Evolutionary conservation across 2,888 invertebrate genomes (phyloP), one percentile per base, ranked within the genome.

Genomic region (Microctonus brassicae): DNA sequence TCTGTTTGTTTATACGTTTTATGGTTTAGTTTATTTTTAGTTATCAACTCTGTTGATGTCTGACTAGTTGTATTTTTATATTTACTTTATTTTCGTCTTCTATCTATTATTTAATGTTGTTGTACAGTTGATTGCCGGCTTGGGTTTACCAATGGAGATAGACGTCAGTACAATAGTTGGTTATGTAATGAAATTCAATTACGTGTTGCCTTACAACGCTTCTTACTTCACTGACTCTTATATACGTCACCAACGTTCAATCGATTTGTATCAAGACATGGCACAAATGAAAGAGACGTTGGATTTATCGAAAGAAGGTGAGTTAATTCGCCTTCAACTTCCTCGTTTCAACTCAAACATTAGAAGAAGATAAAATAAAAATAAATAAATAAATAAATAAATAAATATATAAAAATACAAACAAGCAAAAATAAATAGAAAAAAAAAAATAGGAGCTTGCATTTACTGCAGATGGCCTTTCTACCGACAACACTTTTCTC

Each of bases 181-280:
- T 70, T 88, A 88, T 78, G 89, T 88, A 73, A 79, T 88, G 75
- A 89, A 89, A 82, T 87, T 86, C 67, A 86, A 87, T 81, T 89
- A 89, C 80, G 74, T 62, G 72, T 78, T 87, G 74, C 87, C 87
- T 29, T 80, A 82, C 73, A 87, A 87, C 78, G 84, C 83, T 26
- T 84, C 87, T 36, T 80, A 83, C 77, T 79, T 85, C 73, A 81
- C 80, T 65, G 80, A 83, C 64, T 80, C 84, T 73, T 83, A 86
- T 67, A 89, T 90, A 69, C 88, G 86, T 66, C 87, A 89, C 65
- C 90, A 90, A 80, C 90, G 91, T 83, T 77, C 88, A 67, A 88
- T 88, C 74, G 82, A 84, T 71, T 62, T 83, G 47, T 84, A 84
- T 72, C 77, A 36, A 10, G 9, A 34, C 13, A 55, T 20, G 60